Conservation (phyloP, 92 coral and sea anemone species). For the Siderastrea radians region DNA sequence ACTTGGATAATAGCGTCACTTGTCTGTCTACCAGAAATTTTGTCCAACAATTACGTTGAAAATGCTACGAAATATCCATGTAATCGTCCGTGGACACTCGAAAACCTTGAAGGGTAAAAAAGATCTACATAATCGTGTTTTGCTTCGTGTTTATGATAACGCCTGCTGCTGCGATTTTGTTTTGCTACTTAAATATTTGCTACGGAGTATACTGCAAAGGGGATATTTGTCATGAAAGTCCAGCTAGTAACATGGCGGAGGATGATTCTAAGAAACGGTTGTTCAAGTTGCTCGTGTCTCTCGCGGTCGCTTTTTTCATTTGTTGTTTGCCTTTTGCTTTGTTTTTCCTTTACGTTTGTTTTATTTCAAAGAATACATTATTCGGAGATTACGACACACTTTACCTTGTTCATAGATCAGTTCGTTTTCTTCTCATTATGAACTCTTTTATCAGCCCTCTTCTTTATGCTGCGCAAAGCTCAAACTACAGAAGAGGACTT, state of each 20-base stretch:
- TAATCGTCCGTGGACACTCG: slow-evolving; percentile 45
- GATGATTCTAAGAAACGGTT: no score
- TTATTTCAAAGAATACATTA: background rate
- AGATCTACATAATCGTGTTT: slow-evolving; percentile 25
- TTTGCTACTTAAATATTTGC: background rate
- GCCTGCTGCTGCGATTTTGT: slow-evolving; percentile 30
- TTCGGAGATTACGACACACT: background rate
- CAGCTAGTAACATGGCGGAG: background rate
- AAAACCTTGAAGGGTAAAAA: slow-evolving; percentile 8
- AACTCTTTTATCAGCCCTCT: slow-evolving; percentile 56
- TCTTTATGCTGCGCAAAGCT: slow-evolving; percentile 34
- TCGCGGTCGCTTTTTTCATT: slow-evolving; percentile 38
- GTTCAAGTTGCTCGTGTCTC: slow-evolving; percentile 42
- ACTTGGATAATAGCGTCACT: slow-evolving; percentile 20
- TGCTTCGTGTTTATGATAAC: slow-evolving; percentile 12
- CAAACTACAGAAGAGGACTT: slow-evolving; percentile 22
- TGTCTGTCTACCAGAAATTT: slow-evolving; percentile 20
- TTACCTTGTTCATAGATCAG: slow-evolving; percentile 29
- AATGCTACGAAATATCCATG: slow-evolving; percentile 13
- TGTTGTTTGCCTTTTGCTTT: slow-evolving; percentile 53
- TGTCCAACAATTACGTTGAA: slow-evolving; percentile 27
- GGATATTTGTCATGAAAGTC: slow-evolving; percentile 10
- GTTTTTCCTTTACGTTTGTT: slow-evolving; percentile 32
- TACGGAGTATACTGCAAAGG: slow-evolving; percentile 35
- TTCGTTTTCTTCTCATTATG: slow-evolving; percentile 49